Conservation (phyloP, 2,113 vertebrate species). For the Hippoglossus stenolepis region DNA sequence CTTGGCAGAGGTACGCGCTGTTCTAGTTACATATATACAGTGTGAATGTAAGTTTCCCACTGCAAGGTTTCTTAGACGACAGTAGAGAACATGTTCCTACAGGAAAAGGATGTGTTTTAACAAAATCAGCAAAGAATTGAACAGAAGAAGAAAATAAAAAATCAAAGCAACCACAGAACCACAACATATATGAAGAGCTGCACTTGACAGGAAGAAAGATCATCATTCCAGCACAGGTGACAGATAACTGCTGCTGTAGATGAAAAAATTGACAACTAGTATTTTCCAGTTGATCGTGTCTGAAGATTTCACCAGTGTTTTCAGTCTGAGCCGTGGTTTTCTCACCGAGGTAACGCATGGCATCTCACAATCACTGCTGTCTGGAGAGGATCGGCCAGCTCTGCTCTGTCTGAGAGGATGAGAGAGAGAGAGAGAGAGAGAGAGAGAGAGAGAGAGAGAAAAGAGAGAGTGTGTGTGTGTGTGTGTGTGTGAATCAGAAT, state of each 20-base stretch:
- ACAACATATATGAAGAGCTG: background rate
- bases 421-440: no score
- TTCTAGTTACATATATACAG: background rate
- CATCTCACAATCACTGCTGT: background rate
- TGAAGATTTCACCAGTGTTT: background rate
- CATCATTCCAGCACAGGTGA: conserved; percentile 39
- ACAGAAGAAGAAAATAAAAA: background rate
- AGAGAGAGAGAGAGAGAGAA: no score
- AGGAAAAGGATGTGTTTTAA: conserved; percentile 5
- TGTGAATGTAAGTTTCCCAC: background rate
- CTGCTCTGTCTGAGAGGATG: no score
- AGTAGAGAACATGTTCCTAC: conserved; percentile 3
- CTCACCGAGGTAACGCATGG: background rate
- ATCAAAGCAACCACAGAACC: conserved; percentile 34
- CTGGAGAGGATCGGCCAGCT: background rate
- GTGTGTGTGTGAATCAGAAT: conserved; percentile 3
- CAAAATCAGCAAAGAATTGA: background rate
- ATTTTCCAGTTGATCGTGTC: conserved; percentile 40
- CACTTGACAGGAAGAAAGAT: conserved; percentile 27
- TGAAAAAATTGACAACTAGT: background rate
- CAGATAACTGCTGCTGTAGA: background rate
- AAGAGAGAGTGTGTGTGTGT: no score
- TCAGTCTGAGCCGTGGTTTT: background rate
- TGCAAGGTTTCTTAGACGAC: conserved; percentile 6
- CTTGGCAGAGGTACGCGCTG: background rate